Conservation (phyloP, 2,888 invertebrate genomes). For the Ornithoptera alexandrae region DNA sequence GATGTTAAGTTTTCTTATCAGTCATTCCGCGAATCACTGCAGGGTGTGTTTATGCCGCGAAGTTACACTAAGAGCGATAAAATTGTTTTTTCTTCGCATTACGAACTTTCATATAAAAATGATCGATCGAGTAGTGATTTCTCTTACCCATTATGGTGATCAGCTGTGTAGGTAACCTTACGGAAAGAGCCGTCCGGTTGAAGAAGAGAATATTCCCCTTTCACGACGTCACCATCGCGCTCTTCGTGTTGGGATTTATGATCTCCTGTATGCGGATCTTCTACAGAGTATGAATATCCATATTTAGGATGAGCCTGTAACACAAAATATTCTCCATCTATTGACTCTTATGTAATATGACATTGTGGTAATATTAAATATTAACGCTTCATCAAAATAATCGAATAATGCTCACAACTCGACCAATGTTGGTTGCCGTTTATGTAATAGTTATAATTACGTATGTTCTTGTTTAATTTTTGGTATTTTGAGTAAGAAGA, state of each 20-base stretch:
- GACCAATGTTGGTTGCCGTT: neutral
- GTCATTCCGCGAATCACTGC: too few relatives aligned
- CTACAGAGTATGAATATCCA: slow-evolving; percentile 79
- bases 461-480: neutral
- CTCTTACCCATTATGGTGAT: slow-evolving; percentile 78
- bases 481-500: too few relatives aligned
- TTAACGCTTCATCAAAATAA: neutral
- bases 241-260: slow-evolving; percentile 80
- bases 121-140: slow-evolving; percentile 22
- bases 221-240: slow-evolving; percentile 79
- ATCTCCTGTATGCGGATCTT: slow-evolving; percentile 81
- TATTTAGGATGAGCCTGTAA: slow-evolving; percentile 75
- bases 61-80: neutral
- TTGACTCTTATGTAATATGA: neutral
- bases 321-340: neutral
- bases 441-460: neutral
- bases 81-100: neutral
- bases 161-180: slow-evolving; percentile 80
- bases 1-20: too few relatives aligned
- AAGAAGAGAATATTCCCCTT: slow-evolving; percentile 78
- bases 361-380: slow-evolving; percentile 1
- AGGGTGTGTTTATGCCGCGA: too few relatives aligned
- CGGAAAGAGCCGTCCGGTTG: slow-evolving; percentile 81
- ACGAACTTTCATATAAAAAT: neutral
- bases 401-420: neutral